A percentile compares a stretch with the other conserved stretches of the same genome.
These are phyloP conservation scores for Teleopsis dalmanni DNA, from an alignment of 1,140 invertebrate species.

Conservation along the genomic window DNA sequence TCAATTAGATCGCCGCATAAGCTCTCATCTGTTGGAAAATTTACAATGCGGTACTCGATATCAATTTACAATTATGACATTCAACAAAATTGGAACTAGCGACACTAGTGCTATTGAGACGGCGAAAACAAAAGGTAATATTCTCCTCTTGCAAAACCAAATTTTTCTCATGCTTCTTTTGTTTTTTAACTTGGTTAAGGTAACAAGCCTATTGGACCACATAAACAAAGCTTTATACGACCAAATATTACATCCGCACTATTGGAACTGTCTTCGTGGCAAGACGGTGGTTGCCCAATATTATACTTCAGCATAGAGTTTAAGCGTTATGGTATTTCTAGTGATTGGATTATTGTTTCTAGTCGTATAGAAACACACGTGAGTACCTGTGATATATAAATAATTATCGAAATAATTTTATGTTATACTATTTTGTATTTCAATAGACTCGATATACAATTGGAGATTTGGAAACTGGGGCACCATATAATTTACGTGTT, in stretches of 20 bases:
- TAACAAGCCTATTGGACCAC: constrained; percentile 48
- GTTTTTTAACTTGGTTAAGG: constrained; percentile 37
- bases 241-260: constrained; percentile 56
- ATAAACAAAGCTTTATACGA: constrained; percentile 47
- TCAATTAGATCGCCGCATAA: constrained; percentile 52
- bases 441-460: constrained; percentile 46
- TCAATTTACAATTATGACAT: constrained; percentile 59
- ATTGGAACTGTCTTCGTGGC: constrained; percentile 57
- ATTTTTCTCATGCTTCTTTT: too few relatives aligned
- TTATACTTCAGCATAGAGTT: constrained; percentile 58
- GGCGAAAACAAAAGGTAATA: constrained; percentile 51
- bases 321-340: constrained; percentile 44
- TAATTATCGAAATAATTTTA: not conserved
- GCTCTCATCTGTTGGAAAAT: constrained; percentile 55
- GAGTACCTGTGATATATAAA: constrained; percentile 10
- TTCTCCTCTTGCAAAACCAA: too few relatives aligned
- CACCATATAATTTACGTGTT: constrained; percentile 58
- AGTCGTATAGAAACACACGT: constrained; percentile 48
- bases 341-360: constrained; percentile 49
- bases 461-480: constrained; percentile 57
- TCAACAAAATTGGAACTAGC: constrained; percentile 65
- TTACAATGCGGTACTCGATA: constrained; percentile 65
- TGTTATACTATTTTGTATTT: constrained; percentile 2
- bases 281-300: constrained; percentile 59
- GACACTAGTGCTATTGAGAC: constrained; percentile 53